Conservation (phyloP, 23 tunicate genomes). For the Styela plicata region DNA sequence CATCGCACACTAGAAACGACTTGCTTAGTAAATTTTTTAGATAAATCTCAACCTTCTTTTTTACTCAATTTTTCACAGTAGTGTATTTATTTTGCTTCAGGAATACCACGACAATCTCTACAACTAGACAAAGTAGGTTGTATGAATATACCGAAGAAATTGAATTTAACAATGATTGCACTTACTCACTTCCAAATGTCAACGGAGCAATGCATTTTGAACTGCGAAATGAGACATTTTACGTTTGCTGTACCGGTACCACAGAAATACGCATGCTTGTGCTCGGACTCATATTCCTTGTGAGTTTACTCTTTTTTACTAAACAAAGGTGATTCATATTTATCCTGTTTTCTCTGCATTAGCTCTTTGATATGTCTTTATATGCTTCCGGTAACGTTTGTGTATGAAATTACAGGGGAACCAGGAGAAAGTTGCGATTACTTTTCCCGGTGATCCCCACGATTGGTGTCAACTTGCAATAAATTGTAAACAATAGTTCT, state of each 20-base stretch:
- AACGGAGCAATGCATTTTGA: conserved; percentile 11
- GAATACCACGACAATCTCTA: neutral
- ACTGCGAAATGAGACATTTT: neutral
- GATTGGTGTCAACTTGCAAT: too few species aligned
- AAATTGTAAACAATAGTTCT: too few species aligned
- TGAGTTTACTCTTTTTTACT: neutral
- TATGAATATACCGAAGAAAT: neutral
- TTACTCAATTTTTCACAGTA: neutral
- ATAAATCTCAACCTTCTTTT: too few species aligned
- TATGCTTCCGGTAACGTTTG: too few species aligned
- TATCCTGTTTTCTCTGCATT: too few species aligned
- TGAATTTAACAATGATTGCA: neutral
- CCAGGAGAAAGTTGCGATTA: too few species aligned
- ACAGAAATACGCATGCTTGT: neutral
- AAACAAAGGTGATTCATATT: too few species aligned
- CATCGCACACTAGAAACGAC: too few species aligned
- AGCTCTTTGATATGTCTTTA: too few species aligned
- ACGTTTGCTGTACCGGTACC: neutral
- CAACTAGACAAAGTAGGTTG: neutral
- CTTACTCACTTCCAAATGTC: neutral
- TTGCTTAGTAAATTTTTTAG: too few species aligned
- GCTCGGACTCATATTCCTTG: conserved; percentile 7
- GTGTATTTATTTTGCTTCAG: neutral
- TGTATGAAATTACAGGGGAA: too few species aligned
- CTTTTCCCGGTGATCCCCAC: too few species aligned